phyloP scores from a whole-genome alignment of 30 jellyfish, hydroid and myxozoan species.

The Clytia hemisphaerica region DNA sequence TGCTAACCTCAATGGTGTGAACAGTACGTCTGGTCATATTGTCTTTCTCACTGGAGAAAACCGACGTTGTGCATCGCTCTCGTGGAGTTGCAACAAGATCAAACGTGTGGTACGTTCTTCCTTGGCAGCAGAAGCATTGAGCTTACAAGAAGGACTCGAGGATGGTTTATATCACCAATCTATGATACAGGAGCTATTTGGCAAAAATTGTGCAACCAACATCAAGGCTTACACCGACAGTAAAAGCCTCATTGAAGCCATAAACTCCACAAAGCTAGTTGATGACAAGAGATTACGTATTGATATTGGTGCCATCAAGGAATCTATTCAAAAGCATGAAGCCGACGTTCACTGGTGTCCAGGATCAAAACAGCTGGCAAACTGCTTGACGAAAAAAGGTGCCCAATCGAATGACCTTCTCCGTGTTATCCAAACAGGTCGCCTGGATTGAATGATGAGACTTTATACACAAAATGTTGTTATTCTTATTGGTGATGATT shows the following conservation, averaged over 20 bases:
- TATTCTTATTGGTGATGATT: too few relatives aligned
- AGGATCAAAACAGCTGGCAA: background rate
- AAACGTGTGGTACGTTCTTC: background rate
- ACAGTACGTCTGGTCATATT: too few relatives aligned
- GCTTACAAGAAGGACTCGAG: background rate
- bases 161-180: constrained; percentile 3
- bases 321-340: background rate
- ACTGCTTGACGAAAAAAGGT: background rate
- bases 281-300: constrained; percentile 24
- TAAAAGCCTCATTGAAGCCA: background rate
- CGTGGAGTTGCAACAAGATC: background rate
- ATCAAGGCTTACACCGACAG: too few relatives aligned
- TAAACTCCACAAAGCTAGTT: constrained; percentile 15
- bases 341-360: background rate
- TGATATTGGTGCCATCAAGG: constrained; percentile 15
- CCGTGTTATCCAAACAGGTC: background rate
- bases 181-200: background rate
- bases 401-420: background rate
- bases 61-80: background rate
- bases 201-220: background rate
- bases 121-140: background rate
- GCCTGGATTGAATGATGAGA: too few relatives aligned
- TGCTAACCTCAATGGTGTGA: too few relatives aligned
- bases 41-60: background rate
- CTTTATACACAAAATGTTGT: too few relatives aligned